Evolutionary conservation across 2,797 vertebrate genomes (phyloP).

Genomic region (Ptychadena robeensis): DNA sequence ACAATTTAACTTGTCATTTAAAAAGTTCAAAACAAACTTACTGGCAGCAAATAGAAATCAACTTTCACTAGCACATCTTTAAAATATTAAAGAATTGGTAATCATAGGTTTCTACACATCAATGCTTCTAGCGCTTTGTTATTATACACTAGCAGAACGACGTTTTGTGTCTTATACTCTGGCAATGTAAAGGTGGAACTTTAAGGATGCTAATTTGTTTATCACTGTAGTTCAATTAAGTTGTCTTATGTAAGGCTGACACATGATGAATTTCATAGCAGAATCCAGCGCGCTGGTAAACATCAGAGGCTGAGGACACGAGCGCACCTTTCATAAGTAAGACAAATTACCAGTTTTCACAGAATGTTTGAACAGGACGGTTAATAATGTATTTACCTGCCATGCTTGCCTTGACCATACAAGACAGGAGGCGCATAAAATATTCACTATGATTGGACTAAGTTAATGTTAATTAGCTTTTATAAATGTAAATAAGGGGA

Average conservation of each 20-base stretch:
- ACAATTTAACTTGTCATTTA: background rate
- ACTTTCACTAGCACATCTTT: background rate
- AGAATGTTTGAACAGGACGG: constrained; percentile 71
- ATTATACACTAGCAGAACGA: background rate
- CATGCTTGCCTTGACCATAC: constrained; percentile 71
- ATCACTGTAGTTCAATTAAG: constrained; percentile 36
- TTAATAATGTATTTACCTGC: constrained; percentile 77
- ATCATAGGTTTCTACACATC: background rate
- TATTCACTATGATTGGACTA: background rate
- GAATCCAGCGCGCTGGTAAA: constrained; percentile 10
- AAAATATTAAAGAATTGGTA: background rate
- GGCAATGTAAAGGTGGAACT: background rate
- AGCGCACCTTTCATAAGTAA: constrained; percentile 74
- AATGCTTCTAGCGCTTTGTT: background rate
- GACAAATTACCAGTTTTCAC: constrained; percentile 77
- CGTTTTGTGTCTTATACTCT: background rate
- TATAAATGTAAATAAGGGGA: background rate
- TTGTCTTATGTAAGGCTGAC: constrained; percentile 25
- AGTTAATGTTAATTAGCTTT: constrained; percentile 28
- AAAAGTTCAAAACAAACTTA: background rate
- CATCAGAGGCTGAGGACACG: constrained; percentile 64
- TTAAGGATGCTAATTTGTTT: constrained; percentile 24
- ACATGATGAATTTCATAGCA: constrained; percentile 25
- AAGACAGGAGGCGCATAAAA: constrained; percentile 63
- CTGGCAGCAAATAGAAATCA: background rate